Evolutionary conservation across 2,113 vertebrate species (phyloP).

Genomic region (Illadopsis cleaveri): DNA sequence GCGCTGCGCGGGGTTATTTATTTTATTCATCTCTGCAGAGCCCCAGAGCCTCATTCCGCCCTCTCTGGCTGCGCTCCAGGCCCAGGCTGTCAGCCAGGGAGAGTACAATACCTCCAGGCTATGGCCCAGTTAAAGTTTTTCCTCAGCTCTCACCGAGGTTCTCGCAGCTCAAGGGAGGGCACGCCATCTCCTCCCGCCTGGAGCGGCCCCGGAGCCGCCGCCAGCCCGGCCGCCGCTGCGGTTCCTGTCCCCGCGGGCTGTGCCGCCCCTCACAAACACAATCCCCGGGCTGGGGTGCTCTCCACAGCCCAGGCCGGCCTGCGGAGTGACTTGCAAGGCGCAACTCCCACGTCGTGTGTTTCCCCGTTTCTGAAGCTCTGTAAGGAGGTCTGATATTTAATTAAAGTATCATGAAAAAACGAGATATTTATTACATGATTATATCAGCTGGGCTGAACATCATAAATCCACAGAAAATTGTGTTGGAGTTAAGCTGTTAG

Average conservation of each 20-base stretch:
- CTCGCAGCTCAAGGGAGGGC: neutral
- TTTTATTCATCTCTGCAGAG: neutral
- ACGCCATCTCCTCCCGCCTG: neutral
- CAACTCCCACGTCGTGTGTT: neutral
- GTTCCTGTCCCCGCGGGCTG: fast-evolving
- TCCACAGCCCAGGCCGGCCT: neutral
- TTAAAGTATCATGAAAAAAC: neutral
- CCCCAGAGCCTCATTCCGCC: constrained; percentile 12
- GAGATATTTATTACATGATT: neutral
- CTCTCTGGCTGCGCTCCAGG: constrained; percentile 57
- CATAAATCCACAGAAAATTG: neutral
- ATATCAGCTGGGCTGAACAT: neutral
- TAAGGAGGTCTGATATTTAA: neutral
- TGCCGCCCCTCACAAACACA: neutral
- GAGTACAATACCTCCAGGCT: neutral
- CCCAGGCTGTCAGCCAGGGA: constrained; percentile 14
- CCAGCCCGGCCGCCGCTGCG: neutral
- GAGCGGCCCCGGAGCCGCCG: neutral
- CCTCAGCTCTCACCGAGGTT: neutral
- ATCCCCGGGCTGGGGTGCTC: fast-evolving
- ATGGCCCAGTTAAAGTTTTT: constrained; percentile 1
- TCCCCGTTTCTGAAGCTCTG: neutral
- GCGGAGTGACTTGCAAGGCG: fast-evolving
- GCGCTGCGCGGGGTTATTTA: constrained; percentile 29
- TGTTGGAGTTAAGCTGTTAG: neutral